These are phyloP conservation scores for Bubo blakistoni DNA, from an alignment of 2,113 vertebrate genomes.

Conservation along the genomic window DNA sequence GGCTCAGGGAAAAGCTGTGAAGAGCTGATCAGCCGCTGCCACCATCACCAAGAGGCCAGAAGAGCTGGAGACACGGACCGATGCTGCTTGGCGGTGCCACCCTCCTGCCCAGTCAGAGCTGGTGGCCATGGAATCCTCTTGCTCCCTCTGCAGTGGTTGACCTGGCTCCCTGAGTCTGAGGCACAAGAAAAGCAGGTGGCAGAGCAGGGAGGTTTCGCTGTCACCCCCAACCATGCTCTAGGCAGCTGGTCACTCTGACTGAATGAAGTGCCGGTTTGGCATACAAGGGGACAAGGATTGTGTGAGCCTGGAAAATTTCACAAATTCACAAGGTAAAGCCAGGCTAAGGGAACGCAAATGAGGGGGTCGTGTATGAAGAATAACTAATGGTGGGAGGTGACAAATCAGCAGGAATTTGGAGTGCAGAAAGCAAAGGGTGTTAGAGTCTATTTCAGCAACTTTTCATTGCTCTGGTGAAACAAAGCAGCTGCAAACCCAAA, in stretches of 20 bases:
- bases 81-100: background rate
- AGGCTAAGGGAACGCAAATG: background rate
- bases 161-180: background rate
- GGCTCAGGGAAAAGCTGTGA: background rate
- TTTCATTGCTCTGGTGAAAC: background rate
- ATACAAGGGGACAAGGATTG: background rate
- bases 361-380: background rate
- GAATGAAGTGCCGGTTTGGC: background rate
- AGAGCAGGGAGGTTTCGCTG: background rate
- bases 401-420: background rate
- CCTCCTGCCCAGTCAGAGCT: background rate
- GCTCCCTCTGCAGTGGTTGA: background rate
- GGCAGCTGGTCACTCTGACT: background rate
- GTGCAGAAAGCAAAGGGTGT: background rate
- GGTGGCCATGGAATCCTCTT: background rate
- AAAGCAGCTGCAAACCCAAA: background rate
- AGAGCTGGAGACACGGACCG: fast-evolving
- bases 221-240: background rate
- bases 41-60: background rate
- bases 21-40: background rate
- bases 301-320: background rate
- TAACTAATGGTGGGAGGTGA: background rate
- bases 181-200: background rate
- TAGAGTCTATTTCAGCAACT: background rate
- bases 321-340: background rate